Conservation (phyloP, 1,140 invertebrate genomes). For the Paracyclopina nana region DNA sequence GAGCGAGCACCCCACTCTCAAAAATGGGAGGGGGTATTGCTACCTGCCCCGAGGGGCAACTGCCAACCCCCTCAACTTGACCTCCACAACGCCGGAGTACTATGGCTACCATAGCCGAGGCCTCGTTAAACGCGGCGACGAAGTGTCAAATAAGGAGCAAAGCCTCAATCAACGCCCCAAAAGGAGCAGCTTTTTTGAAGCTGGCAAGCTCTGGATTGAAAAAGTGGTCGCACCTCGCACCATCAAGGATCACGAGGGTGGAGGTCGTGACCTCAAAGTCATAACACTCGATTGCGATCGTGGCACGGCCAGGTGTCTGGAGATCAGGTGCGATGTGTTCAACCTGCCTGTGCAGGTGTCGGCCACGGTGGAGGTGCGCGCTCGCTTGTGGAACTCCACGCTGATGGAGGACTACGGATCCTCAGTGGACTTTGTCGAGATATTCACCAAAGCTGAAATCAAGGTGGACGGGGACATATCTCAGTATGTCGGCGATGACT, state of each 20-base stretch:
- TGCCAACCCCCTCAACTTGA: slow-evolving; percentile 16
- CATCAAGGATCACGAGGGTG: slow-evolving; percentile 44
- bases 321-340: slow-evolving; percentile 54
- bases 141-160: not conserved
- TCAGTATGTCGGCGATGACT: slow-evolving; percentile 43
- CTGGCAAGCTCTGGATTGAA: too few relatives aligned
- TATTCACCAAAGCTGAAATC: slow-evolving; percentile 51
- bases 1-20: slow-evolving; percentile 45
- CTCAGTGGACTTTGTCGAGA: slow-evolving; percentile 55
- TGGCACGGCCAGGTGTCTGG: slow-evolving; percentile 62
- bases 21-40: slow-evolving; percentile 14
- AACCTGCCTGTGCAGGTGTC: slow-evolving; percentile 48
- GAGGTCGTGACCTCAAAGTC: slow-evolving; percentile 45
- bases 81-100: not conserved
- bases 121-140: not conserved
- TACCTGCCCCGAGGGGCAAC: not conserved
- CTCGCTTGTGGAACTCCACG: slow-evolving; percentile 72
- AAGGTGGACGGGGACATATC: slow-evolving; percentile 47
- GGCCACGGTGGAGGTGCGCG: slow-evolving; percentile 52
- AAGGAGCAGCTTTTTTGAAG: too few relatives aligned
- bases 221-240: slow-evolving; percentile 46
- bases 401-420: slow-evolving; percentile 65
- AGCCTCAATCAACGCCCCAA: slow-evolving; percentile 28
- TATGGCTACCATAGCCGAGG: not conserved
- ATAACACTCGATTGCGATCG: slow-evolving; percentile 48